Conservation (phyloP, 2,113 vertebrate species). For the Hassar affinis region DNA sequence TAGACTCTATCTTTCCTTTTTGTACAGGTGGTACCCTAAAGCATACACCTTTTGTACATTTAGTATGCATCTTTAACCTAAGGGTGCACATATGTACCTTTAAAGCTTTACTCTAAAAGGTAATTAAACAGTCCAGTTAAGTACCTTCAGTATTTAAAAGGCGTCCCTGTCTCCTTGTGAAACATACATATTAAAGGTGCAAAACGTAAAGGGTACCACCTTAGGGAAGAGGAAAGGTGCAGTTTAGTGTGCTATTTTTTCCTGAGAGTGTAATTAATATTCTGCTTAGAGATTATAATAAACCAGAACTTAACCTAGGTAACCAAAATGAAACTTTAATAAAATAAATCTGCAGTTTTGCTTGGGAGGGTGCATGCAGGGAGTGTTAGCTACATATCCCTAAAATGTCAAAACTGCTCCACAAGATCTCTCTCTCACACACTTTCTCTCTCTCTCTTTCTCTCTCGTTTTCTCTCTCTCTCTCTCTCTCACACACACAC, state of each 20-base stretch:
- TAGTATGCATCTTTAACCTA: neutral
- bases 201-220: neutral
- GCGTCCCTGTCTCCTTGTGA: neutral
- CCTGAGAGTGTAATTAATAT: neutral
- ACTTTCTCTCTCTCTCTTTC: slow-evolving; percentile 7
- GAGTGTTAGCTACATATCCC: neutral
- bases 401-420: neutral
- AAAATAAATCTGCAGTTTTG: neutral
- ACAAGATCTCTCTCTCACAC: neutral
- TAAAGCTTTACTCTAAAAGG: neutral
- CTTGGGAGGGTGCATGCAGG: neutral
- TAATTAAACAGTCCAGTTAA: neutral
- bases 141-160: neutral
- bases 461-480: neutral
- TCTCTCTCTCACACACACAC: slow-evolving; percentile 13
- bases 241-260: neutral
- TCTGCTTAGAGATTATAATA: neutral
- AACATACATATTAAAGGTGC: neutral
- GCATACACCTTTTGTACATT: neutral
- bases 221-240: too few species aligned
- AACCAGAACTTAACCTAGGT: neutral
- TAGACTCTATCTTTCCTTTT: neutral
- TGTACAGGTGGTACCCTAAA: neutral
- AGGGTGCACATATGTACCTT: neutral
- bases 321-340: neutral